Evolutionary conservation across 2,113 vertebrate species (phyloP).

Genomic region (Chlorocebus sabaeus): DNA sequence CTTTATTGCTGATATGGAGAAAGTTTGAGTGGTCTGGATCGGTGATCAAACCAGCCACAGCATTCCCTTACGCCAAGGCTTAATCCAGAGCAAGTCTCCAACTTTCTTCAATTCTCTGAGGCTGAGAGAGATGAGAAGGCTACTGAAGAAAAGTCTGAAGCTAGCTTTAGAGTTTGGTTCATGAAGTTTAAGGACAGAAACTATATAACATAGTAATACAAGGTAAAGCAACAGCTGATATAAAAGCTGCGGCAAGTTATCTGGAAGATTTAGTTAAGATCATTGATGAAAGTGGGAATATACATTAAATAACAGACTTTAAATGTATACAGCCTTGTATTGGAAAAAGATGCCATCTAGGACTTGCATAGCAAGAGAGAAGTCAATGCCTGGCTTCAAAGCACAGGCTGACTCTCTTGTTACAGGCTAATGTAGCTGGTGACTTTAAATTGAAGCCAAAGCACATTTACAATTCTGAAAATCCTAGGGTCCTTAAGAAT

Average conservation of each 20-base stretch:
- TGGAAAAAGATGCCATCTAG: neutral
- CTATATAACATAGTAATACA: neutral
- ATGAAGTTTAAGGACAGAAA: neutral
- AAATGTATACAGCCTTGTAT: neutral
- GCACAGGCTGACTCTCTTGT: neutral
- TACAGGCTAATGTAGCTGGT: neutral
- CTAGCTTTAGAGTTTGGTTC: neutral
- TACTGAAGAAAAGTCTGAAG: neutral
- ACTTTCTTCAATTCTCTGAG: neutral
- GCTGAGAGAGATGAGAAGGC: neutral
- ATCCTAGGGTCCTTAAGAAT: neutral
- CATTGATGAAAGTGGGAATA: neutral
- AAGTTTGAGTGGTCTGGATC: neutral
- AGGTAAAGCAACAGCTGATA: neutral
- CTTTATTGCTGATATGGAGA: neutral
- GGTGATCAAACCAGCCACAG: neutral
- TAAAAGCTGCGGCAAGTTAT: neutral
- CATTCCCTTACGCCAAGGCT: neutral
- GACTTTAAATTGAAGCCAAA: neutral
- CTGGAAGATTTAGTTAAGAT: neutral
- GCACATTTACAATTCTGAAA: neutral
- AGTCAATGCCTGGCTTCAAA: neutral
- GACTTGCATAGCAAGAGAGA: neutral
- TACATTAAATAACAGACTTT: neutral
- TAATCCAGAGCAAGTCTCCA: neutral